phyloP scores from a whole-genome alignment of 2,113 vertebrate genomes.

The Corydoras sp. region DNA sequence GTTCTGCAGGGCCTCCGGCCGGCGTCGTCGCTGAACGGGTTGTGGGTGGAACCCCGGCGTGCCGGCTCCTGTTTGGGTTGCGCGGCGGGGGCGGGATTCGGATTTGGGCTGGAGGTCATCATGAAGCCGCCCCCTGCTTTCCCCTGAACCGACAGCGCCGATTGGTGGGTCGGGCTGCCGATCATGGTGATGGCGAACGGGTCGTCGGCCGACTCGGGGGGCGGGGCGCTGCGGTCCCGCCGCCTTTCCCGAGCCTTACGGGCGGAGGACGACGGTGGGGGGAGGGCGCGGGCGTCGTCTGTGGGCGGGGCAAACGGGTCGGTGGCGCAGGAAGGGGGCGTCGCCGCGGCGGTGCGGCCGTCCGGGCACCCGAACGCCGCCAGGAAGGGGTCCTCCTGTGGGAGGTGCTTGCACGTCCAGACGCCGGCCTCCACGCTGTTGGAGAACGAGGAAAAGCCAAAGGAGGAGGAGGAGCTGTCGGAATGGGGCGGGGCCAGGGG shows the following conservation, averaged over 20 bases:
- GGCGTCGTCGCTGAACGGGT: constrained; percentile 61
- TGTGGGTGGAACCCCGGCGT: constrained; percentile 68
- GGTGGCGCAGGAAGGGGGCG: constrained; percentile 41
- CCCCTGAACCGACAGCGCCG: constrained; percentile 45
- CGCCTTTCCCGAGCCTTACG: constrained; percentile 59
- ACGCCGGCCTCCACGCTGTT: constrained; percentile 55
- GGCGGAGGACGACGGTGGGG: constrained; percentile 45
- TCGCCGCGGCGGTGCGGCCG: constrained; percentile 28
- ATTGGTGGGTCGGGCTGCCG: constrained; percentile 71
- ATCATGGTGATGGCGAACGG: constrained; percentile 72
- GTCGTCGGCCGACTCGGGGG: constrained; percentile 59
- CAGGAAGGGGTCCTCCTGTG: constrained; percentile 64
- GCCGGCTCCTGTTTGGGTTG: constrained; percentile 58
- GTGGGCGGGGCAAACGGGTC: constrained; percentile 56
- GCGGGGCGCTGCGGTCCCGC: constrained; percentile 57
- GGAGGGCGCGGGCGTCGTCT: constrained; percentile 51
- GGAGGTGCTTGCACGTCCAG: constrained; percentile 69
- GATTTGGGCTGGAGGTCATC: constrained; percentile 15
- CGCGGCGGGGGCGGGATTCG: constrained; percentile 37
- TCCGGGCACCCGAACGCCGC: constrained; percentile 58
- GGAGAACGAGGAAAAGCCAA: constrained; percentile 58
- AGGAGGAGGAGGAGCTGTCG: constrained; percentile 40
- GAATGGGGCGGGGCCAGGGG: constrained; percentile 39
- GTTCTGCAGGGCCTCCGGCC: constrained; percentile 42
- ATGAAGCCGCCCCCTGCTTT: constrained; percentile 12